Base-by-base conservation (phyloP, 2,113 vertebrate genomes). In the Cyanistes caeruleus region DNA sequence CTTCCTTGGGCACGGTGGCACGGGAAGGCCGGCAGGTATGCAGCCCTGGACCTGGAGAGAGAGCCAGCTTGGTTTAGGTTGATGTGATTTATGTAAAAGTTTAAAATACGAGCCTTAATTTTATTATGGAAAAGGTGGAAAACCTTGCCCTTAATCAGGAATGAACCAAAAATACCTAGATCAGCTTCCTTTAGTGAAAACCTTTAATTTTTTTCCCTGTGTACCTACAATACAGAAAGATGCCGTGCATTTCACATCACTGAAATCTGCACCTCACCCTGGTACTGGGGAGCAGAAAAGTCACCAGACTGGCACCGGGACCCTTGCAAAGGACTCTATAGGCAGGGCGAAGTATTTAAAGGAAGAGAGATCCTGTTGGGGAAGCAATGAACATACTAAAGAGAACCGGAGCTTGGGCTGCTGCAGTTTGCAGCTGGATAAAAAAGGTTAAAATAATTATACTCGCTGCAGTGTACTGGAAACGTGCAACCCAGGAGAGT, bases 21-120 rank as follows among this genome's bases (percentile, higher is more conserved):
- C 4, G 24, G 33, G 9, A 52, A 90, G 65, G 53, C 82, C 60
- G 72, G 74, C 59, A 78, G 87, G 53, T 53, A 56, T 1, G 70
- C 53, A 68, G 79, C 89, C 80, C 58, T 22, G 83, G 73, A 90
- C 84, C 87, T 96, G 91, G 52, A 89, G 90, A 96, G 64, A 95
- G 74, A 95, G 67, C 59, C 87, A 60, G 35, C 31, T 33, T 4
- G 22, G 69, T 53, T 72, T 62, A 91, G 74, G n/a, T 51, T 13
- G 51, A 51, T 15, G 37, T 31, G 11, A 37, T 35, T 75, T n/a
- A 51, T 12, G 3, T 10, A 56, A 48, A 58, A 24, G 5, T 43
- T 89, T 59, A 79, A 74, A 91, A 72, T 28, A 89, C 7, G 64
- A 92, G 51, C 13, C n/a, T 2, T 8, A 86, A 48, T 87, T 88